Evolutionary conservation across 2,888 invertebrate species (phyloP), one percentile per base, ranked within the genome.

Genomic region (Alloscopus bannaensis): DNA sequence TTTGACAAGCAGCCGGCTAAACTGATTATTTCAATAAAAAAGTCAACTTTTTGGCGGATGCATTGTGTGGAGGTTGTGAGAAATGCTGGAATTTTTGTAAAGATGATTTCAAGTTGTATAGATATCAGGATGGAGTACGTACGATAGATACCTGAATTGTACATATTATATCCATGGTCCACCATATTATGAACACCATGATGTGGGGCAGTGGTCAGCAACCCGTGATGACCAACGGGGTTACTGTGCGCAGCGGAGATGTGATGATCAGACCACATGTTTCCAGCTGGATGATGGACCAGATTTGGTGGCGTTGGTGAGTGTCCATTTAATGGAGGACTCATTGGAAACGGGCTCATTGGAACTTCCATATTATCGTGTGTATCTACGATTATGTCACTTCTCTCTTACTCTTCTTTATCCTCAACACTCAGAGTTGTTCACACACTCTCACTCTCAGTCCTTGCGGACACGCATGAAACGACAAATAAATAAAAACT

Each of bases 331-430:
- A 87, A 83, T 84, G 86, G 86, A 85, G 85, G 90, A 87, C 91
- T 92, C 89, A 94, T 90, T 88, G 93, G 93, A 89, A 94, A 95
- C 87, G 95, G 94, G 90, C 94, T 94, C 93, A 95, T 94, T 81
- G 84, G 85, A 73, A 84, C 80, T 76, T 84, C 85, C 85, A 85
- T 85, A 26, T 64, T 64, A 18, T 16, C 36, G 11, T 57, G n/a
- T 50, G 3, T 50, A 11, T 11, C 6, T 50, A 2, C 22, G 3
- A 50, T n/a, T n/a, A 3, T 16, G 13, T 45, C 45, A n/a, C 36
- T 36, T 8, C 36, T 36, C 36, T 13, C n/a, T 45, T 45, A 36
- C 13, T 6, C 36, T 36, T 36, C 8, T 36, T 36, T 36, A 36
- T 36, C 13, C 6, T 36, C 6, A 6, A 36, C 36, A 36, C 36